Evolutionary conservation across 2,888 invertebrate genomes (phyloP), one percentile per base, ranked within the genome.

Genomic region (Uloborus plumipes): DNA sequence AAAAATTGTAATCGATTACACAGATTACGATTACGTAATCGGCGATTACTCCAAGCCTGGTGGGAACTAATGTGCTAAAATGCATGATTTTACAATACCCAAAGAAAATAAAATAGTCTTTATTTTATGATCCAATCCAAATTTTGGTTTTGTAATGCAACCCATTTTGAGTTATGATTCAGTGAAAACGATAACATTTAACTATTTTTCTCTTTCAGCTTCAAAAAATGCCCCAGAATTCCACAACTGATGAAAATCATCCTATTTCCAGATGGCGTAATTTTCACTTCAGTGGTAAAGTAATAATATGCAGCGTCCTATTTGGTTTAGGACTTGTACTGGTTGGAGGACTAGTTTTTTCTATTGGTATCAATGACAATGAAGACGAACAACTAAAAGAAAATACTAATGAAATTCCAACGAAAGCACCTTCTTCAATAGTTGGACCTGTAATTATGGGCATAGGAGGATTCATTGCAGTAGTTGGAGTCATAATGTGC

Each of bases 271-370:
- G 51, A n/a, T 75, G 75, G 75, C 65, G 65, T 2, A 75, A 72
- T 13, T 76, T 76, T 47, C 81, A 82, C 31, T 82, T 82, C 66
- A 82, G 81, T 61, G 81, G 81, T 6, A 82, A 76, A 72, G 51
- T 82, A 3, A 82, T 82, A 20, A 58, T 72, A 22, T 71, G 71
- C 64, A 82, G 81, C 53, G 75, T 75, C 11, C 55, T 82, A 39
- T 76, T 82, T 31, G 81, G 81, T 22, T 66, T 82, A 18, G 59
- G 71, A n/a, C 70, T 82, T 14, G 58, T 82, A 51, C 71, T 82
- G 64, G 53, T 82, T 20, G 81, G 81, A 14, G 74, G 80, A 1
- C 59, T 81, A 11, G 14, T 81, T 9, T 55, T 74, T n/a, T 75
- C 76, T 0, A 82, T 82, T 13, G 71, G 70, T 2, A 53, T 66